These are phyloP conservation scores for Aproaerema taeniolella DNA, from an alignment of 2,888 invertebrate species.

Conservation along the genomic window DNA sequence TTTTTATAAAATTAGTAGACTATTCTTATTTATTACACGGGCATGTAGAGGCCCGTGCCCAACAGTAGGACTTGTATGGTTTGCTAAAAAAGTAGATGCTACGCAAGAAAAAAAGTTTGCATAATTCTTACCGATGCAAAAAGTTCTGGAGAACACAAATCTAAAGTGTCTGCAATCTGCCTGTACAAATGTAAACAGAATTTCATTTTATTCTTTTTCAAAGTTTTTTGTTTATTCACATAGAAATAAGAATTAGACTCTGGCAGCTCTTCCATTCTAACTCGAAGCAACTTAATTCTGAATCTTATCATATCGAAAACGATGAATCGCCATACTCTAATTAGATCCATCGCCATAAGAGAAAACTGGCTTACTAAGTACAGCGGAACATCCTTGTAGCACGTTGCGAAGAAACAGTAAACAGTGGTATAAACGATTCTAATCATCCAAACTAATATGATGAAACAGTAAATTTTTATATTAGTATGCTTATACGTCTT, in stretches of 20 bases:
- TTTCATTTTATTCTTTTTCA: constrained; percentile 46
- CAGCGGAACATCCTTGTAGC: constrained; percentile 29
- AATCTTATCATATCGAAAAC: constrained; percentile 48
- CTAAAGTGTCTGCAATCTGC: constrained; percentile 48
- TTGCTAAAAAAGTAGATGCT: too few species aligned
- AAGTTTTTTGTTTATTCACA: constrained; percentile 41
- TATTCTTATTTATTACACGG: too few species aligned
- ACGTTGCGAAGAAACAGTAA: constrained; percentile 36
- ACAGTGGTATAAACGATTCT: constrained; percentile 37
- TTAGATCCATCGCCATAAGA: constrained; percentile 49
- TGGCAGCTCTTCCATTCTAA: constrained; percentile 45
- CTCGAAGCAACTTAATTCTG: constrained; percentile 44
- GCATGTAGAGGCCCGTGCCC: too few species aligned
- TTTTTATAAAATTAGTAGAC: too few species aligned
- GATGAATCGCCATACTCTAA: constrained; percentile 55
- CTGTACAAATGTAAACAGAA: constrained; percentile 48
- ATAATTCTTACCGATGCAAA: constrained; percentile 58
- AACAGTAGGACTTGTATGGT: too few species aligned
- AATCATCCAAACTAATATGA: constrained; percentile 35
- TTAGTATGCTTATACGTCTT: constrained; percentile 31
- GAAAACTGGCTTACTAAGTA: constrained; percentile 43
- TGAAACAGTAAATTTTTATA: constrained; percentile 30
- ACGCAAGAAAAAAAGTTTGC: too few species aligned
- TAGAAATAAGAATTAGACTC: constrained; percentile 47
- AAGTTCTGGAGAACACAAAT: constrained; percentile 49